Percentiles rank a stretch among this genome's conserved stretches.
Evolutionary conservation across 2,113 vertebrate species (phyloP).

Genomic region (Electrona antarctica): DNA sequence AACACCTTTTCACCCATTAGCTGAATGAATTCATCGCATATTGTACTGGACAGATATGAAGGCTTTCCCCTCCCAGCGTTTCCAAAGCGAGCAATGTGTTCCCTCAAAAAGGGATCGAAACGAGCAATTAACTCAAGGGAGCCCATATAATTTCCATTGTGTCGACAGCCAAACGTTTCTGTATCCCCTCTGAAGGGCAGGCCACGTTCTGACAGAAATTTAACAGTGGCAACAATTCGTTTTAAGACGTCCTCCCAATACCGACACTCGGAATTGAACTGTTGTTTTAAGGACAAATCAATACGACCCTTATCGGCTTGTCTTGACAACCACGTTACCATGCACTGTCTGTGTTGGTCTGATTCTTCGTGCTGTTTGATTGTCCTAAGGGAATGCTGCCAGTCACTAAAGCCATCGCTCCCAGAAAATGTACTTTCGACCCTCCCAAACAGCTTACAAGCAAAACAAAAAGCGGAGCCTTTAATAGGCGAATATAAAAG

Average conservation of each 20-base stretch:
- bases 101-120: slow-evolving; percentile 24
- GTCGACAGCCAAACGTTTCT: background rate
- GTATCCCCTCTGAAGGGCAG: background rate
- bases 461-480: background rate
- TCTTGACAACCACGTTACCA: background rate
- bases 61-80: slow-evolving; percentile 17
- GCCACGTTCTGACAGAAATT: background rate
- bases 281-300: background rate
- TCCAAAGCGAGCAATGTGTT: slow-evolving; percentile 15
- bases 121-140: slow-evolving; percentile 11
- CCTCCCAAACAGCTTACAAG: background rate
- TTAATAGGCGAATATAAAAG: background rate
- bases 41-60: slow-evolving; percentile 7
- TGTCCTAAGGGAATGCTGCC: background rate
- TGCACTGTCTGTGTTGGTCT: background rate
- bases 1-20: slow-evolving; percentile 27
- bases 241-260: background rate
- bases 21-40: slow-evolving; percentile 16
- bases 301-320: background rate
- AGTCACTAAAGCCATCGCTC: background rate
- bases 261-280: background rate
- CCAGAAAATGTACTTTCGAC: background rate
- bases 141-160: background rate
- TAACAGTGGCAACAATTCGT: background rate
- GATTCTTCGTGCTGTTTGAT: background rate